Conservation (phyloP, 2,888 invertebrate species). For the Stenolophus ochropezus region DNA sequence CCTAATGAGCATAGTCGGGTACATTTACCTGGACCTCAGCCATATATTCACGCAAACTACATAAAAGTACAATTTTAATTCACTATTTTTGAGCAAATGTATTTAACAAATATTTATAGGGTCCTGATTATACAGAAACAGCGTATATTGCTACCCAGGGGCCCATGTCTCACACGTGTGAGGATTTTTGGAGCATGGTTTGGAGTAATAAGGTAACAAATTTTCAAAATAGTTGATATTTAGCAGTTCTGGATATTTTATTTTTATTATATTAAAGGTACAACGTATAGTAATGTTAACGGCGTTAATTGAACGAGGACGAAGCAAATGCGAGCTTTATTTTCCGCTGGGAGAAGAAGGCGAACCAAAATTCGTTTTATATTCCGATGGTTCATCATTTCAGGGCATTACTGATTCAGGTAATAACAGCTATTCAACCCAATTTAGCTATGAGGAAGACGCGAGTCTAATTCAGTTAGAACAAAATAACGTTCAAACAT, state of each 20-base stretch:
- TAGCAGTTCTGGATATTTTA: too few relatives aligned
- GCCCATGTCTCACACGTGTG: conserved; percentile 90
- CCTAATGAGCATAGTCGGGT: conserved; percentile 93
- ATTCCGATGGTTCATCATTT: conserved; percentile 12
- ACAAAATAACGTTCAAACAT: conserved; percentile 68
- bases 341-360: conserved; percentile 78
- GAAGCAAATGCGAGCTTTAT: conserved; percentile 93
- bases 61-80: conserved; percentile 80
- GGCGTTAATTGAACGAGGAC: conserved; percentile 87
- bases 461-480: conserved; percentile 68
- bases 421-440: conserved; percentile 36
- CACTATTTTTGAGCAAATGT: conserved; percentile 16
- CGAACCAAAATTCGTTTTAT: conserved; percentile 49
- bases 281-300: conserved; percentile 90
- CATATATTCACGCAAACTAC: conserved; percentile 96
- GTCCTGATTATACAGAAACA: conserved; percentile 90
- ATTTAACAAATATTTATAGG: conserved; percentile 75
- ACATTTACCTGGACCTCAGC: conserved; percentile 80
- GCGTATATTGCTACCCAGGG: conserved; percentile 96
- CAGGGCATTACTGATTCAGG: conserved; percentile 47
- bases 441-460: conserved; percentile 67
- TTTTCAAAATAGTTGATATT: too few relatives aligned
- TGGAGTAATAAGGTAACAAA: conserved; percentile 71
- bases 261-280: too few relatives aligned
- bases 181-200: conserved; percentile 94